Evolutionary conservation across 2,113 vertebrate species (phyloP).

Genomic region (Eira barbara): DNA sequence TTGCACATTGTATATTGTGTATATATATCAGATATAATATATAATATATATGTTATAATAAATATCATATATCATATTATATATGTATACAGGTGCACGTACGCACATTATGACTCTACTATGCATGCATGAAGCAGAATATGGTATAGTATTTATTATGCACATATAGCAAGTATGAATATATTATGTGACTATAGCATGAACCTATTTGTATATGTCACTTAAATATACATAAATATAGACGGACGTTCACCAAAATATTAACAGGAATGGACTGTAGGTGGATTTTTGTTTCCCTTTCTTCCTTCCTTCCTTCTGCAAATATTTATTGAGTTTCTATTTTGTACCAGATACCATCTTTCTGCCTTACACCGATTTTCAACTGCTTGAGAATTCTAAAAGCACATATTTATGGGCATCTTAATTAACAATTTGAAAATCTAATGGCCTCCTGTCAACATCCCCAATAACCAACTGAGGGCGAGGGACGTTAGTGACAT

Average conservation of each 20-base stretch:
- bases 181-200: no score
- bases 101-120: background rate
- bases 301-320: background rate
- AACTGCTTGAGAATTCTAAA: background rate
- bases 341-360: background rate
- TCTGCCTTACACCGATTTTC: background rate
- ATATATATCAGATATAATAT: no score
- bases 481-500: rapidly evolving
- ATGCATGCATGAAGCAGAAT: no score
- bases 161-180: background rate
- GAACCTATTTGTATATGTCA: background rate
- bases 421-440: background rate
- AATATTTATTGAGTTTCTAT: background rate
- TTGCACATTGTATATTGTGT: no score
- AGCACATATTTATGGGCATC: background rate
- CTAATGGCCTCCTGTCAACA: background rate
- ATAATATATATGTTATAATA: no score
- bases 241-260: background rate
- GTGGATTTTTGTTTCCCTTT: background rate
- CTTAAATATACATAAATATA: background rate
- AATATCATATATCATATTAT: no score
- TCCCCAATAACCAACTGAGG: background rate
- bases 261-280: background rate
- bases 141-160: background rate
- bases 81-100: rapidly evolving